Evolutionary conservation across 2,113 vertebrate genomes (phyloP).

Genomic region (Sclerurus mexicanus): DNA sequence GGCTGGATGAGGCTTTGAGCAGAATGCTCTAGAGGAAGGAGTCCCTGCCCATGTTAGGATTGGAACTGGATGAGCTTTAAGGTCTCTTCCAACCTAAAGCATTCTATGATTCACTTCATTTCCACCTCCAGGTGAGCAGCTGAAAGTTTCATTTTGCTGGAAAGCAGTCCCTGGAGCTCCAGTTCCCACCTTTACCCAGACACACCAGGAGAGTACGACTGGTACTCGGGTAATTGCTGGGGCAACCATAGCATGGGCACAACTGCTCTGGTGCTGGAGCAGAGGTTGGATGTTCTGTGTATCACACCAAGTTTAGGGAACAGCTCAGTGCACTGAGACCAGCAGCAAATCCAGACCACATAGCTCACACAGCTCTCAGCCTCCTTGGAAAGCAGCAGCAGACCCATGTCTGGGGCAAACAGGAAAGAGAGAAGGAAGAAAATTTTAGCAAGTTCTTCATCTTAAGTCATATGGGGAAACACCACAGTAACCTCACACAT

Average conservation of each 20-base stretch:
- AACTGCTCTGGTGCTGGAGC: not conserved
- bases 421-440: not conserved
- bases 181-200: not conserved
- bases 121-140: not conserved
- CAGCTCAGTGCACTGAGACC: not conserved
- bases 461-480: not conserved
- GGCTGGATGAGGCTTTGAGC: not conserved
- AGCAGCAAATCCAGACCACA: not conserved
- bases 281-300: not conserved
- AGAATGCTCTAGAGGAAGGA: not conserved
- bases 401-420: not conserved
- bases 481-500: not conserved
- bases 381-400: not conserved
- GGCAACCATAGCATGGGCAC: not conserved
- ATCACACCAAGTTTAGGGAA: not conserved
- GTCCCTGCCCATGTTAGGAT: not conserved
- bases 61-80: not conserved
- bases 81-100: not conserved
- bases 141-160: not conserved
- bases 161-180: not conserved
- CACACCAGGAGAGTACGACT: accelerated
- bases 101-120: not conserved
- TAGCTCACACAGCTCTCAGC: not conserved
- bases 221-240: not conserved
- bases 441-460: not conserved